Percentiles rank a stretch among this genome's conserved stretches.
Evolutionary conservation across 2,797 vertebrate genomes (phyloP).

Genomic region (Gymnoscopelus microlampas): DNA sequence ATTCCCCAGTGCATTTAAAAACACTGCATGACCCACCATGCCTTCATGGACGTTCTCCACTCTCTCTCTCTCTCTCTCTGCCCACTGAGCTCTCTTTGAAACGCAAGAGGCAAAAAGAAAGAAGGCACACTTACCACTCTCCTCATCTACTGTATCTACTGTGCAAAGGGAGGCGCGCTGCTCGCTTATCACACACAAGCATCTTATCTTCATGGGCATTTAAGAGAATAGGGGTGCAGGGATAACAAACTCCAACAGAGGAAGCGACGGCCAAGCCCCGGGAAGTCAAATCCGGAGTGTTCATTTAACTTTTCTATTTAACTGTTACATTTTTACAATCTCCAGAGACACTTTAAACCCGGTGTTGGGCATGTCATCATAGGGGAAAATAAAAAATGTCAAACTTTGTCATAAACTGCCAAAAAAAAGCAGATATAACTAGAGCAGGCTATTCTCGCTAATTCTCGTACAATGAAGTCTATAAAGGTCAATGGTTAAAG

Average conservation of each 20-base stretch:
- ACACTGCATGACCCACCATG: background rate
- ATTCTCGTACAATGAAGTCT: too few species aligned
- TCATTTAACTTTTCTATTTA: too few species aligned
- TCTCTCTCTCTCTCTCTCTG: slow-evolving; percentile 2
- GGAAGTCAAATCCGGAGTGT: slow-evolving; percentile 53
- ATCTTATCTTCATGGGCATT: slow-evolving; percentile 83
- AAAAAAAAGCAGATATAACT: too few species aligned
- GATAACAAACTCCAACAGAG: slow-evolving; percentile 68
- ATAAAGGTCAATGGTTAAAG: too few species aligned
- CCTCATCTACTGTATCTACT: slow-evolving; percentile 57
- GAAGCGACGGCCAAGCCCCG: slow-evolving; percentile 57
- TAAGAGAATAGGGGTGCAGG: slow-evolving; percentile 77
- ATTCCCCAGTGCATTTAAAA: background rate
- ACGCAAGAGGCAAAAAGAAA: slow-evolving; percentile 49
- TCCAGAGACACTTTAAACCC: too few species aligned
- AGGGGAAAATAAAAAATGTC: too few species aligned
- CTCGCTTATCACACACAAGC: slow-evolving; percentile 61
- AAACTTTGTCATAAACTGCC: too few species aligned
- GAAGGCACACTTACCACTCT: slow-evolving; percentile 59
- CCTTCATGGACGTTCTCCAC: background rate
- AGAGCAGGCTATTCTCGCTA: too few species aligned
- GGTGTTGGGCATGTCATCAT: too few species aligned
- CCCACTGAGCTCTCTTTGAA: slow-evolving; percentile 58
- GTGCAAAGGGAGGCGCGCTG: slow-evolving; percentile 46
- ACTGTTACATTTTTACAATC: too few species aligned